Evolutionary conservation across 2,888 invertebrate species (phyloP).

Genomic region (Nomada ferruginata): DNA sequence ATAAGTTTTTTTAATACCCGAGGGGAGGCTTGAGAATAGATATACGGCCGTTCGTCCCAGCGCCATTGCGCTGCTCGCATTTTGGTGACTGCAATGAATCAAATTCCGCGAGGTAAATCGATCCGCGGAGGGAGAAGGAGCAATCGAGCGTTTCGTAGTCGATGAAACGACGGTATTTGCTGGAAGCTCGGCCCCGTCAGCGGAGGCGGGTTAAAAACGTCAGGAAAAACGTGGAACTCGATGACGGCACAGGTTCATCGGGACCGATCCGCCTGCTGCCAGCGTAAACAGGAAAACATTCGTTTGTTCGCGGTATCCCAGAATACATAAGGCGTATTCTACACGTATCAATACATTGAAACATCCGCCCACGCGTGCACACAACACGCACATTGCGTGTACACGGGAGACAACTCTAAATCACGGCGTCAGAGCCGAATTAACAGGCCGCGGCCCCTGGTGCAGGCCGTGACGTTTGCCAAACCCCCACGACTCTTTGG

Average conservation of each 20-base stretch:
- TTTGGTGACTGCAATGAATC: background rate
- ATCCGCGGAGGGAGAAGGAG: background rate
- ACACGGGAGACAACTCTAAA: conserved; percentile 64
- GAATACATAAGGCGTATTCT: conserved; percentile 54
- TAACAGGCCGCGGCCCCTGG: conserved; percentile 62
- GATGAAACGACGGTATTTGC: conserved; percentile 1
- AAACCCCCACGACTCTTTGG: conserved; percentile 25
- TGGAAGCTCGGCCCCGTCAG: background rate
- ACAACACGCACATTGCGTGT: conserved; percentile 44
- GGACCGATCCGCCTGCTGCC: conserved; percentile 50
- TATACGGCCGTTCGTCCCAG: background rate
- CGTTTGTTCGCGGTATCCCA: conserved; percentile 73
- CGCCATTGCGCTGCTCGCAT: background rate
- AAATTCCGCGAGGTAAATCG: conserved; percentile 3
- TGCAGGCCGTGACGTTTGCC: conserved; percentile 42
- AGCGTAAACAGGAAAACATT: conserved; percentile 78
- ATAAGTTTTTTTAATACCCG: background rate
- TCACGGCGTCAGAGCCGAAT: conserved; percentile 64
- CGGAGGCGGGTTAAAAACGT: background rate
- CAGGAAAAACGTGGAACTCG: conserved; percentile 19
- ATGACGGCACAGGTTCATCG: conserved; percentile 62
- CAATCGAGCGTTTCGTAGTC: conserved; percentile 2
- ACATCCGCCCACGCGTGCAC: conserved; percentile 47
- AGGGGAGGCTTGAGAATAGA: conserved; percentile 2
- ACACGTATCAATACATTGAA: conserved; percentile 42